Base-by-base conservation (phyloP, 2,888 invertebrate species). In the Aricia artaxerxes region DNA sequence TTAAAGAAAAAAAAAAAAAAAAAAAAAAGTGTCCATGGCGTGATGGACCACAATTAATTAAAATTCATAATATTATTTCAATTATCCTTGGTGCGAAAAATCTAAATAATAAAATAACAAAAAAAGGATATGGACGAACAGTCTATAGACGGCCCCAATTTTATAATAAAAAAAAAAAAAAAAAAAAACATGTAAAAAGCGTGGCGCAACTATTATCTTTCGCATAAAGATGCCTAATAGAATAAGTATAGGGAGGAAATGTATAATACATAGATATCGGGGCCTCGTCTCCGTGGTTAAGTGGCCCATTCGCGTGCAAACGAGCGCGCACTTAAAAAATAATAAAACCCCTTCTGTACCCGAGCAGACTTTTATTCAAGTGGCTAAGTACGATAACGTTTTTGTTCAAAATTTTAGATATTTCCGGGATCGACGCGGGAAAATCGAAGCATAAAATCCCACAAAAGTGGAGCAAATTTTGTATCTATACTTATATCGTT, bases 281-380 rank as follows among this genome's bases (percentile, higher is more conserved):
- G 88, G 84, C 87, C 87, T 86, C 88, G 89, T 90, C 90, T 92
- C 87, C 94, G 94, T 93, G 94, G 94, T 91, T 94, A 95, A 95
- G 95, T 94, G 94, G 94, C 91, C 92, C 90, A 95, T 95, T 95
- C 94, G 90, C 94, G 92, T 94, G 94, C 95, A 95, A 95, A 95
- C 95, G 95, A 92, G 93, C 92, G 91, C 88, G 89, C 89, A 90
- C 94, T 94, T 91, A 92, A 93, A 92, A 94, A 92, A 94, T 92
- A 93, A 94, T 92, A 92, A 92, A 93, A 93, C 89, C 91, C 89
- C 92, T 93, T 92, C 88, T 90, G 83, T 83, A 83, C 84, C 87
- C 88, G 87, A 79, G 73, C 57, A 78, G 78, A 60, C 73, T 73
- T 73, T 69, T 73, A 78, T 78, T 78, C 60, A 78, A 61, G 78